phyloP scores from a whole-genome alignment of 2,113 vertebrate genomes.

The Corvus hawaiiensis region DNA sequence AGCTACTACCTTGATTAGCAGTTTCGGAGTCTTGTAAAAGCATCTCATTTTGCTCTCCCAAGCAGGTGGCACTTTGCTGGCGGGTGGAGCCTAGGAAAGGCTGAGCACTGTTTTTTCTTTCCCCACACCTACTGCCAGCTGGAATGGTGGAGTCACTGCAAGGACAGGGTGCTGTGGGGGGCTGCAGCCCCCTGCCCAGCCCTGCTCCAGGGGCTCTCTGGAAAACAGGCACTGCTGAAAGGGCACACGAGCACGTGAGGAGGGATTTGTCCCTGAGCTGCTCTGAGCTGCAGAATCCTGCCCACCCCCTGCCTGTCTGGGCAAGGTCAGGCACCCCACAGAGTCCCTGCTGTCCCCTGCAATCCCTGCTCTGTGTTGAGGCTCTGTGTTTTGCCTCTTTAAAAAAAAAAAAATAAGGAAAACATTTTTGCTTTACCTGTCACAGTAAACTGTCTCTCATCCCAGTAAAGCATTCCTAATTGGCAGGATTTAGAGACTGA shows the following conservation, averaged over 20 bases:
- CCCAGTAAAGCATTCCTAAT: slow-evolving; percentile 47
- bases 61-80: neutral
- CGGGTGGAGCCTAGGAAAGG: neutral
- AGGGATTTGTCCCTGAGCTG: neutral
- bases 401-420: neutral
- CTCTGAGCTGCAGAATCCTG: neutral
- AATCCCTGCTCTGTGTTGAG: neutral
- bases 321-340: neutral
- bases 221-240: neutral
- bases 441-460: neutral
- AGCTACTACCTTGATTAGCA: neutral
- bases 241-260: fast-evolving
- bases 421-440: neutral
- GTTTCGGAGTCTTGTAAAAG: neutral
- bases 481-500: slow-evolving; percentile 49
- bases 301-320: neutral
- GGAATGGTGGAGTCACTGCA: neutral
- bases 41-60: neutral
- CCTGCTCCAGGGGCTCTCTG: neutral
- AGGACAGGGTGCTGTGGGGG: neutral
- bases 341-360: neutral
- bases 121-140: neutral
- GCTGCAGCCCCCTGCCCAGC: neutral
- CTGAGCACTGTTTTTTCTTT: neutral
- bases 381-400: neutral